Base-by-base conservation (phyloP, 2,113 vertebrate species). In the Tylochromis polylepis region DNA sequence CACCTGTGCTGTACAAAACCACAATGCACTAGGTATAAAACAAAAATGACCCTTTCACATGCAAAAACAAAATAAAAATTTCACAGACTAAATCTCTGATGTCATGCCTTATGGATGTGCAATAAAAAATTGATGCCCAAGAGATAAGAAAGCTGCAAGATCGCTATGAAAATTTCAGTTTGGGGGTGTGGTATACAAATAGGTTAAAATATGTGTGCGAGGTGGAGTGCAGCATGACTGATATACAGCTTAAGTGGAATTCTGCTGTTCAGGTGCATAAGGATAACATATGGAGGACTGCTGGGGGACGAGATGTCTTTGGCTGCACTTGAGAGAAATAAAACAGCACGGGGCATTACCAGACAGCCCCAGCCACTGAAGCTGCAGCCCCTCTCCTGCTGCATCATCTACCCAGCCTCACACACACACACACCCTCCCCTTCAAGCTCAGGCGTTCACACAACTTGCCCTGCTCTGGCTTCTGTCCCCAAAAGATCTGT, bases 61-160 rank as follows among this genome's bases (percentile, higher is more conserved):
- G 53, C n/a, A n/a, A 51, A 58, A 70, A 83, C 24, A 59, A 77
- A 83, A 77, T 77, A 84, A 14, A n/a, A 18, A 12, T 49, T 85
- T 72, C 31, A 67, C 72, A 34, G 53, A 34, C 18, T 29, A 60
- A 14, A 67, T 85, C 85, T 87, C 56, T 70, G 46, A 58, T 72
- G 87, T 95, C 92, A 94, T 95, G 86, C 78, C 72, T 93, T 94
- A 95, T 95, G 70, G 65, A 95, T 94, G 89, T 38, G 43, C 4
- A 7, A 86, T 95, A 31, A 94, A 95, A 95, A 80, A 94, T 93
- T 89, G 57, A 95, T 94, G 87, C 59, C 18, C 1, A 77, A 10
- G 36, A 85, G 87, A 88, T 22, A 85, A 80, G 60, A 90, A 85
- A 80, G 84, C 86, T 38, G 79, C 87, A 27, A 38, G 85, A 87